Percentiles rank a stretch among this genome's conserved stretches.
phyloP scores from a whole-genome alignment of 1,140 invertebrate genomes.

The Archivesica marissinica region DNA sequence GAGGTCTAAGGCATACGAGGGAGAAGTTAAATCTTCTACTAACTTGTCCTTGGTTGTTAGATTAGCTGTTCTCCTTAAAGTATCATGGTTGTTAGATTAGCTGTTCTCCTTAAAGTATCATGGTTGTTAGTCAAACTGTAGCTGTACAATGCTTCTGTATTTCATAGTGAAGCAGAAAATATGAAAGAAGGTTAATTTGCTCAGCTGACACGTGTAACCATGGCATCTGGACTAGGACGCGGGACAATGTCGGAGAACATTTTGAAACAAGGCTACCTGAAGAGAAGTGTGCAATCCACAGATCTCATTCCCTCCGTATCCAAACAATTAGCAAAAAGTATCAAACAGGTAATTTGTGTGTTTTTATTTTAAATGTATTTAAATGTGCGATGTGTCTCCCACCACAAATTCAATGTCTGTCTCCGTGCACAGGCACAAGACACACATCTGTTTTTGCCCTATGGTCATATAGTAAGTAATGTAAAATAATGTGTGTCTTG shows the following conservation, averaged over 20 bases:
- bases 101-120: background rate
- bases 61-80: background rate
- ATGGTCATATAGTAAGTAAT: too few species aligned
- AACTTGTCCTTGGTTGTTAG: background rate
- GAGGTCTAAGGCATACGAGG: background rate
- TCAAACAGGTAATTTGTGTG: constrained; percentile 55
- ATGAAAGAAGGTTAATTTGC: background rate
- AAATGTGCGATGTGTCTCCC: too few species aligned
- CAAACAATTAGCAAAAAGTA: constrained; percentile 51
- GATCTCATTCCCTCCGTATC: constrained; percentile 41
- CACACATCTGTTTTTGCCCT: too few species aligned
- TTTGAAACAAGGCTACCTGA: constrained; percentile 54
- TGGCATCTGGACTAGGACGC: constrained; percentile 1
- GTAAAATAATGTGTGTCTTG: too few species aligned
- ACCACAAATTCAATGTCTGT: too few species aligned
- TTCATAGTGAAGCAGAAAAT: background rate
- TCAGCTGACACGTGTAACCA: background rate
- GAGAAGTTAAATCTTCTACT: background rate
- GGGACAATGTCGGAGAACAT: constrained; percentile 24
- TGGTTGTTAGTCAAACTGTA: background rate
- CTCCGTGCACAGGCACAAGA: too few species aligned
- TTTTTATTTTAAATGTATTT: too few species aligned
- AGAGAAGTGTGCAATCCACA: constrained; percentile 47
- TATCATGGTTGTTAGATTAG: background rate
- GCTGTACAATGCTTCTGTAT: background rate